Evolutionary conservation across 2,113 vertebrate genomes (phyloP).

Genomic region (Aplodontia rufa): DNA sequence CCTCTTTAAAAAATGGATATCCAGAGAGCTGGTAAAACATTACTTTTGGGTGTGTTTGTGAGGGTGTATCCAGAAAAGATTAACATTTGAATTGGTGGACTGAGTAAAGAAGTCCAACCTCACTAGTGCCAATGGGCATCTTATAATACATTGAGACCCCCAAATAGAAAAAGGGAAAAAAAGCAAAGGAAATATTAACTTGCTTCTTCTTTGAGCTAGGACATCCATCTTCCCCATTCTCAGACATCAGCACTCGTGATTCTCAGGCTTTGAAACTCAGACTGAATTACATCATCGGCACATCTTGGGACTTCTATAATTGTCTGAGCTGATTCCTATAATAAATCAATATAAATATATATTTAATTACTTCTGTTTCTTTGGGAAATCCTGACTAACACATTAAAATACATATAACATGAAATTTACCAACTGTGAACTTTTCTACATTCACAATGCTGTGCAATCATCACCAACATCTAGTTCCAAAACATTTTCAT

Average conservation of each 20-base stretch:
- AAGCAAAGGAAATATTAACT: not conserved
- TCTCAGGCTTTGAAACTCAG: not conserved
- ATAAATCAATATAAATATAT: not conserved
- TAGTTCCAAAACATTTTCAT: not conserved
- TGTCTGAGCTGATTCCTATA: not conserved
- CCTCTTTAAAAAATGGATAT: too few relatives aligned
- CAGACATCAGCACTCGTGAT: not conserved
- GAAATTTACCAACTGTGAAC: not conserved
- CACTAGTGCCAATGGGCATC: not conserved
- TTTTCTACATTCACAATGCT: not conserved
- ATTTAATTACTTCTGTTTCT: not conserved
- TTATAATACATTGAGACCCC: not conserved
- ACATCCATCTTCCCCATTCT: not conserved
- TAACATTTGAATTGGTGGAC: not conserved
- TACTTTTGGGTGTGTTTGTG: not conserved
- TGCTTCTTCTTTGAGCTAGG: not conserved
- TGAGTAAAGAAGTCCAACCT: not conserved
- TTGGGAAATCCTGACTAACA: not conserved
- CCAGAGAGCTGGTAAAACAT: not conserved
- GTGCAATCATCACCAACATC: not conserved
- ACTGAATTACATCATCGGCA: not conserved
- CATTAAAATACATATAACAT: not conserved
- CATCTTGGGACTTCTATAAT: not conserved
- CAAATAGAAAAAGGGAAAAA: not conserved
- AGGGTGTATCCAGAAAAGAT: not conserved